These are phyloP conservation scores for Cavia aperea DNA, from an alignment of 2,113 vertebrate genomes.

Conservation along the genomic window DNA sequence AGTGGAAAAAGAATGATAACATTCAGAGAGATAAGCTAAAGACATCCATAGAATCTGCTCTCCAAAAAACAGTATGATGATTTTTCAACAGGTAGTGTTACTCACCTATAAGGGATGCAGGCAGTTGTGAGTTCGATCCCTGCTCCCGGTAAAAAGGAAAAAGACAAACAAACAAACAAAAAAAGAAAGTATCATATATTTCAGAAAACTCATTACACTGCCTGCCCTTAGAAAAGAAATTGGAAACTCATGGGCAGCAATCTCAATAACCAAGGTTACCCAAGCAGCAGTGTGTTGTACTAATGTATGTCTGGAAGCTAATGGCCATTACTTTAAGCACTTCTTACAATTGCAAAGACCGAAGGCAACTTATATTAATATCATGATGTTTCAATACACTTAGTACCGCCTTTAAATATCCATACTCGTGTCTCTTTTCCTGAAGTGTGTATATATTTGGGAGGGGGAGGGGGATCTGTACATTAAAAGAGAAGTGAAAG, in stretches of 20 bases:
- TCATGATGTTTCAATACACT: neutral
- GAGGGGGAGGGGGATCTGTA: neutral
- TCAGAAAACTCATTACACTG: neutral
- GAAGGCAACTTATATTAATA: neutral
- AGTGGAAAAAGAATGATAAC: neutral
- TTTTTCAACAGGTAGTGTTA: neutral
- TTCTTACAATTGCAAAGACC: neutral
- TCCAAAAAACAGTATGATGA: neutral
- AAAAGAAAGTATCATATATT: neutral
- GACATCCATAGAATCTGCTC: neutral
- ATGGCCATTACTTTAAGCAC: neutral
- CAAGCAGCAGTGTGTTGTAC: neutral
- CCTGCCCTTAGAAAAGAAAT: neutral
- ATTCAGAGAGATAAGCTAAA: constrained; percentile 14
- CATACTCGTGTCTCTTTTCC: neutral
- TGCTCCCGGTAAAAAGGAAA: too few species aligned
- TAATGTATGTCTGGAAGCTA: neutral
- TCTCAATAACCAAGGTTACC: neutral
- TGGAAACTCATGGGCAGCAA: neutral
- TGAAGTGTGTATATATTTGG: neutral
- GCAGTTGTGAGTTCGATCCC: too few species aligned
- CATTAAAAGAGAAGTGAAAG: constrained; percentile 34
- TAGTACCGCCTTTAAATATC: neutral
- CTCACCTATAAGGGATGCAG: neutral
- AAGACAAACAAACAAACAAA: too few species aligned